These are phyloP conservation scores for Riparia riparia DNA, from an alignment of 2,113 vertebrate species.

Conservation along the genomic window DNA sequence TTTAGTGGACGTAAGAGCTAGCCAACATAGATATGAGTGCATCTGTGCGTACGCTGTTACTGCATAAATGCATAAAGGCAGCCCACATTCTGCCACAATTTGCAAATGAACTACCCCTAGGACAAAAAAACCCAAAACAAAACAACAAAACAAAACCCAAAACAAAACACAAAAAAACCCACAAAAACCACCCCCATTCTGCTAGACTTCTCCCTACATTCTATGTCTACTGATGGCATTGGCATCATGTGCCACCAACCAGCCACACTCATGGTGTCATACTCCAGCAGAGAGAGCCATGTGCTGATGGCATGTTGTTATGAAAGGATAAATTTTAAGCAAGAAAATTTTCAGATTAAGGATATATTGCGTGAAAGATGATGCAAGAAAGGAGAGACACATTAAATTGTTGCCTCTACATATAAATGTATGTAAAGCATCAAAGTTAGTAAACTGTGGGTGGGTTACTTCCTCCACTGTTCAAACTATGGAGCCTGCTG, in stretches of 20 bases:
- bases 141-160: too few relatives aligned
- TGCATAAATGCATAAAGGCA: neutral
- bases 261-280: neutral
- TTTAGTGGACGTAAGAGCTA: neutral
- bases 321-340: neutral
- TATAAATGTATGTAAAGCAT: fast-evolving
- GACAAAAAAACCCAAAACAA: neutral
- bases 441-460: neutral
- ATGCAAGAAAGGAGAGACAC: neutral
- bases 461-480: neutral
- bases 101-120: neutral
- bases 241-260: neutral
- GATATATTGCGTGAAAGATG: neutral
- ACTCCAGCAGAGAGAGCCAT: neutral
- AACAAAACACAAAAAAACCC: too few relatives aligned
- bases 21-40: fast-evolving
- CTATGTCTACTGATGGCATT: neutral
- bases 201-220: neutral
- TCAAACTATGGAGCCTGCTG: neutral
- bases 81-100: neutral
- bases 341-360: neutral
- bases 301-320: neutral
- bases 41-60: neutral
- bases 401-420: neutral
- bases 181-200: neutral